A percentile compares a stretch with the other conserved stretches of the same genome.
Evolutionary conservation across 2,888 invertebrate species (phyloP).

Genomic region (Cepaea hortensis): DNA sequence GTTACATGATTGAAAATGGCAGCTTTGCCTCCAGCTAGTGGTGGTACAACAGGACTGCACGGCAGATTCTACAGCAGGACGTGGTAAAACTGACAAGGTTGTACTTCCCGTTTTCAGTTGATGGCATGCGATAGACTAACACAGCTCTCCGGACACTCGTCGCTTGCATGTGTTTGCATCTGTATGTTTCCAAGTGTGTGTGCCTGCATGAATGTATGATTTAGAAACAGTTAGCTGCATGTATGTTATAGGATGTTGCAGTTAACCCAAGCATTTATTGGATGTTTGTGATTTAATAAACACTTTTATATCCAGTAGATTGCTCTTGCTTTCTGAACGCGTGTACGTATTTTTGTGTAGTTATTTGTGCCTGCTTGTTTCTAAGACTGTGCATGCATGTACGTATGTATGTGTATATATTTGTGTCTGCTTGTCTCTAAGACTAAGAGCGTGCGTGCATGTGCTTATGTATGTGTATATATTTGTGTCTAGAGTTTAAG

Average conservation of each 20-base stretch:
- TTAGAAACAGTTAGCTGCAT: neutral
- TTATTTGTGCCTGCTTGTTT: too few relatives aligned
- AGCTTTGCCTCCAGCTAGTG: neutral
- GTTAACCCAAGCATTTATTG: too few relatives aligned
- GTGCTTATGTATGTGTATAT: too few relatives aligned
- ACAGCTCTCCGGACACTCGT: neutral
- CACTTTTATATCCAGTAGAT: too few relatives aligned
- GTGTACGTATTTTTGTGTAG: too few relatives aligned
- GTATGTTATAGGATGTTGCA: too few relatives aligned
- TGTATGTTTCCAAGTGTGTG: neutral
- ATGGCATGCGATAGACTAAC: neutral
- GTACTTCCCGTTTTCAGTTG: neutral
- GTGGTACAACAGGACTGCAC: neutral
- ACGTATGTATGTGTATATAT: too few relatives aligned
- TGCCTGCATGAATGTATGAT: neutral
- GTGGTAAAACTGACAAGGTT: neutral
- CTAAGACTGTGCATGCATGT: too few relatives aligned
- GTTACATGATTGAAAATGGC: slow-evolving; percentile 18
- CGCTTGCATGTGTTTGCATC: neutral
- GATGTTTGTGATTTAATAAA: too few relatives aligned
- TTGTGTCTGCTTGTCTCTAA: neutral
- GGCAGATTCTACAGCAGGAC: neutral
- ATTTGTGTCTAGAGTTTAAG: too few relatives aligned
- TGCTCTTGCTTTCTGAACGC: too few relatives aligned
- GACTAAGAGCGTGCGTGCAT: too few relatives aligned